phyloP scores from a whole-genome alignment of 2,797 vertebrate species.

The Octomys mimax region DNA sequence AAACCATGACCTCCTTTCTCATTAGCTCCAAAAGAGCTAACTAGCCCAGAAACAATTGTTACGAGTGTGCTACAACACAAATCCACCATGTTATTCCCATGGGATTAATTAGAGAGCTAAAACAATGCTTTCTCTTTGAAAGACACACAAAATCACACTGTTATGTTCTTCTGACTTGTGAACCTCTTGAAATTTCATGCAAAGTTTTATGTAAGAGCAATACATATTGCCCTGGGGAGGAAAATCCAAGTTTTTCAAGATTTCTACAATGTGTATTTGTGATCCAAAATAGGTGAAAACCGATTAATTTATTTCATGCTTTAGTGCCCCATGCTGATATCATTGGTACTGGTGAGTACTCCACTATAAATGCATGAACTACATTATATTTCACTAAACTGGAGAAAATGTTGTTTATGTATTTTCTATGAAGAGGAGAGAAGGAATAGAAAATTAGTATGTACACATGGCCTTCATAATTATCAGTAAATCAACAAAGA shows the following conservation, averaged over 20 bases:
- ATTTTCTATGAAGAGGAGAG: constrained; percentile 11
- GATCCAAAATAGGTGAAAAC: constrained; percentile 68
- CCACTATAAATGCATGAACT: constrained; percentile 62
- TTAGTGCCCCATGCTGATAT: constrained; percentile 67
- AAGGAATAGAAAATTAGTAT: constrained; percentile 56
- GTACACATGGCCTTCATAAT: constrained; percentile 38
- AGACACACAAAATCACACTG: constrained; percentile 82
- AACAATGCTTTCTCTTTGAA: constrained; percentile 83
- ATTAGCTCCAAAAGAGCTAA: constrained; percentile 81
- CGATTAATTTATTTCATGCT: constrained; percentile 50
- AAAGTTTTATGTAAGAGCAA: constrained; percentile 78
- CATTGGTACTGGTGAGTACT: constrained; percentile 46
- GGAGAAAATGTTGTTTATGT: constrained; percentile 43
- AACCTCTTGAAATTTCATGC: constrained; percentile 77
- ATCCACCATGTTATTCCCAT: constrained; percentile 80
- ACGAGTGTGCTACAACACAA: constrained; percentile 82
- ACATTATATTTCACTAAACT: constrained; percentile 59
- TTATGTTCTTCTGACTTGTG: constrained; percentile 73
- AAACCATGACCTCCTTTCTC: constrained; percentile 81
- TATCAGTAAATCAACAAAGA: constrained; percentile 43
- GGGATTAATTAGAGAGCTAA: constrained; percentile 86
- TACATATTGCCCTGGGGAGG: constrained; percentile 66
- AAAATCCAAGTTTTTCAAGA: constrained; percentile 67
- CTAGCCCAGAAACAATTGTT: constrained; percentile 83
- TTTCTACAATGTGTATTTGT: constrained; percentile 43